Percentiles rank a stretch among this genome's conserved stretches.
phyloP scores from a whole-genome alignment of 1,140 invertebrate species.

The Goniozus legneri region DNA sequence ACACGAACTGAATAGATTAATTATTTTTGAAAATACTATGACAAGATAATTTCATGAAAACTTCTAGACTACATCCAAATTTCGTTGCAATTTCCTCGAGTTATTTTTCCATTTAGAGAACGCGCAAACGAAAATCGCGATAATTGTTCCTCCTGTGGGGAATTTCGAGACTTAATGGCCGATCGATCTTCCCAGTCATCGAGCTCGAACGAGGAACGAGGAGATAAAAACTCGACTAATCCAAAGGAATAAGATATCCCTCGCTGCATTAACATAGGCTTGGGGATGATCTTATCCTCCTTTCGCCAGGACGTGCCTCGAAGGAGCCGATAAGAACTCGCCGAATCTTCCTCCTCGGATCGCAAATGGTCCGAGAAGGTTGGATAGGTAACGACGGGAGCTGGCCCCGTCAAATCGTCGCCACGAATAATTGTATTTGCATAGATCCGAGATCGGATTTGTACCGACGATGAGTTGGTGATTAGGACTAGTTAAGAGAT shows the following conservation, averaged over 20 bases:
- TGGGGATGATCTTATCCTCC: constrained; percentile 40
- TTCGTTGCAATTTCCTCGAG: neutral
- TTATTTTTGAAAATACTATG: no score
- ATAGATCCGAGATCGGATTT: constrained; percentile 44
- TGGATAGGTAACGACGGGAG: constrained; percentile 2
- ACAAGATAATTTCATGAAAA: no score
- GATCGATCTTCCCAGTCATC: neutral
- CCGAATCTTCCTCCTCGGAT: constrained; percentile 28
- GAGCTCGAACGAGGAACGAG: neutral
- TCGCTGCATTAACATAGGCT: constrained; percentile 41
- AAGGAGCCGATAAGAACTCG: constrained; percentile 43
- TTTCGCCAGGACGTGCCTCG: constrained; percentile 37
- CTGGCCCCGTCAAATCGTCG: constrained; percentile 14
- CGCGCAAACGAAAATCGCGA: neutral
- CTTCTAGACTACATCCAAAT: neutral
- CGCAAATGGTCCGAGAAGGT: constrained; percentile 10
- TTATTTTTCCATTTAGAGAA: neutral
- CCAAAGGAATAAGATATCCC: constrained; percentile 31
- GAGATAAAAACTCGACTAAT: constrained; percentile 19
- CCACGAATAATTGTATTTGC: constrained; percentile 41
- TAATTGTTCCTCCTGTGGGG: neutral
- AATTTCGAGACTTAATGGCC: neutral
- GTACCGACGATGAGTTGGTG: constrained; percentile 35
- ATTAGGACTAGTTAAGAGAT: constrained; percentile 28
- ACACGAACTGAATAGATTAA: no score